phyloP scores from a whole-genome alignment of 2,797 vertebrate genomes.

The Otus scops region DNA sequence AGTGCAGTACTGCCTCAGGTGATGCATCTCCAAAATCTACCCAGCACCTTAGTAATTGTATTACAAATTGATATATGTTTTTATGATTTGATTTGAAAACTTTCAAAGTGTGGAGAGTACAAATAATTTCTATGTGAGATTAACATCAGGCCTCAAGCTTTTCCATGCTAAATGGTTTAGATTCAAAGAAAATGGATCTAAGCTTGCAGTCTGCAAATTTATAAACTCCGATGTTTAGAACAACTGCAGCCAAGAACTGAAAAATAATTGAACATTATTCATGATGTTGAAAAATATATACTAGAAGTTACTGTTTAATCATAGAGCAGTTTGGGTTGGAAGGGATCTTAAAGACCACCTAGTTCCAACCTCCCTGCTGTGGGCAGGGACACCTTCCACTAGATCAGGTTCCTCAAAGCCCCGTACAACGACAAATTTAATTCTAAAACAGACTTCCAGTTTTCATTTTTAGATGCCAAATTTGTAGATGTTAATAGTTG shows the following conservation, averaged over 20 bases:
- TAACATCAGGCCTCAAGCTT: not conserved
- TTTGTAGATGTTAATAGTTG: not conserved
- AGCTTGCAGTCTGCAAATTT: not conserved
- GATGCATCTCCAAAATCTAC: not conserved
- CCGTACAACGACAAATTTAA: not conserved
- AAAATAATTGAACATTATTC: not conserved
- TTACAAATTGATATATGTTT: accelerated
- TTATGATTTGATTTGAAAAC: not conserved
- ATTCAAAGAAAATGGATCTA: not conserved
- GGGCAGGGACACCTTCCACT: not conserved
- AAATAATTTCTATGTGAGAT: not conserved
- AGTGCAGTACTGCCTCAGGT: not conserved
- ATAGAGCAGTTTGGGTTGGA: not conserved
- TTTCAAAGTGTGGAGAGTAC: not conserved
- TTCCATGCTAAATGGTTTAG: not conserved
- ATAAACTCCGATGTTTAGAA: not conserved
- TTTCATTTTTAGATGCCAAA: not conserved
- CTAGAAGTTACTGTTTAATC: not conserved
- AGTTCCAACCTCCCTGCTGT: not conserved
- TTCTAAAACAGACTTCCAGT: not conserved
- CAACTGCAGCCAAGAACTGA: not conserved
- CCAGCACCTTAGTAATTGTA: not conserved
- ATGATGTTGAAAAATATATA: not conserved
- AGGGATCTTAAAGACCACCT: not conserved
- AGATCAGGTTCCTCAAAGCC: not conserved